These are phyloP conservation scores for Ecliptopera silaceata DNA, from an alignment of 2,888 invertebrate species.

Conservation along the genomic window DNA sequence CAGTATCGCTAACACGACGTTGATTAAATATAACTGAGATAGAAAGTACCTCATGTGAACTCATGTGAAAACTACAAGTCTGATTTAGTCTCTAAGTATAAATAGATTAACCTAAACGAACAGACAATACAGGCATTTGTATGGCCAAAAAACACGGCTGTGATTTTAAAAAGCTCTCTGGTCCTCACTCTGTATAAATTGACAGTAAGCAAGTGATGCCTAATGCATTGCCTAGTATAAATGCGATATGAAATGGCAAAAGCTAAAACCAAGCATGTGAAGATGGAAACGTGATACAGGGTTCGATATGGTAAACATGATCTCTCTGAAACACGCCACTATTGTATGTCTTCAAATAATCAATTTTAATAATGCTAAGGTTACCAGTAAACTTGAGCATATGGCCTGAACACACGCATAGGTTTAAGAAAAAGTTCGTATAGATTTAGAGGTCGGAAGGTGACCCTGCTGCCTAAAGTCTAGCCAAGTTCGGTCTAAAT, in stretches of 20 bases:
- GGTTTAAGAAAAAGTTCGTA: slow-evolving; percentile 13
- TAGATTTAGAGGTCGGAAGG: slow-evolving; percentile 11
- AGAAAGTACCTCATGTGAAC: too few relatives aligned
- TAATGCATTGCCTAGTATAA: background rate
- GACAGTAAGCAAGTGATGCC: background rate
- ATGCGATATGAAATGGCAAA: background rate
- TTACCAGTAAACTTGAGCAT: background rate
- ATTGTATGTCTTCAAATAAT: slow-evolving; percentile 2
- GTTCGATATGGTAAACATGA: background rate
- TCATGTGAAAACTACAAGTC: too few relatives aligned
- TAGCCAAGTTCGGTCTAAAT: slow-evolving; percentile 3
- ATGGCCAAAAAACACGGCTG: too few relatives aligned
- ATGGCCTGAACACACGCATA: slow-evolving; percentile 23
- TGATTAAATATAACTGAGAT: too few relatives aligned
- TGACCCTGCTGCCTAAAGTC: slow-evolving; percentile 16
- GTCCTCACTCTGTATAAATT: background rate
- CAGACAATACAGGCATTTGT: too few relatives aligned
- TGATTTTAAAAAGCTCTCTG: too few relatives aligned
- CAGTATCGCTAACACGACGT: too few relatives aligned
- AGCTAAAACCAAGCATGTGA: slow-evolving; percentile 5
- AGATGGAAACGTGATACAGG: background rate
- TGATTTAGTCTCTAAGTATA: too few relatives aligned
- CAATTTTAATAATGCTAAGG: slow-evolving; percentile 11
- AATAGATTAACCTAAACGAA: too few relatives aligned
- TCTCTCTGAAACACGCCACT: background rate